A percentile compares a stretch with the other conserved stretches of the same genome.
phyloP scores from a whole-genome alignment of 2,113 vertebrate genomes.

The Notarius quadriscutis region DNA sequence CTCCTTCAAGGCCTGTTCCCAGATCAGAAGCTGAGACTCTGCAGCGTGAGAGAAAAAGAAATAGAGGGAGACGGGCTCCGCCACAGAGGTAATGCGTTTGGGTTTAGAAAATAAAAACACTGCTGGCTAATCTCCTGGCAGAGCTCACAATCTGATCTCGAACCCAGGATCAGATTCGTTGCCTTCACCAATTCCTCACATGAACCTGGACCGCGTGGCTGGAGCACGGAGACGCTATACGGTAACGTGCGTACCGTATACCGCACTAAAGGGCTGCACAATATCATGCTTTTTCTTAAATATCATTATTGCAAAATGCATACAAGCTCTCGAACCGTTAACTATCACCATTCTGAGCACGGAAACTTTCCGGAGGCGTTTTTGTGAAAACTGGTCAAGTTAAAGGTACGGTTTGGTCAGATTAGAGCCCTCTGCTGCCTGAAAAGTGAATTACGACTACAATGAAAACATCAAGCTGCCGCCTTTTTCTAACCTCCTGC shows the following conservation, averaged over 20 bases:
- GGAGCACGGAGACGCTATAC: background rate
- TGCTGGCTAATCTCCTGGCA: conserved; percentile 77
- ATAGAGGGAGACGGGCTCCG: conserved; percentile 57
- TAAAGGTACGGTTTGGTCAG: background rate
- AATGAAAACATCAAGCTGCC: background rate
- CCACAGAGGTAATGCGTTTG: conserved; percentile 80
- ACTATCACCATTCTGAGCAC: background rate
- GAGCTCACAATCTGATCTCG: conserved; percentile 53
- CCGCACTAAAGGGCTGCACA: background rate
- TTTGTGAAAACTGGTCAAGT: background rate
- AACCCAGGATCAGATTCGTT: background rate
- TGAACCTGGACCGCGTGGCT: conserved; percentile 58
- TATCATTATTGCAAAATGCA: background rate
- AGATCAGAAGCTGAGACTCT: conserved; percentile 66
- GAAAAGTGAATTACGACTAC: background rate
- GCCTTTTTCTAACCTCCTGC: background rate
- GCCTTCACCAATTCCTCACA: background rate
- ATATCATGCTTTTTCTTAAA: background rate
- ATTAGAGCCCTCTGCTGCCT: background rate
- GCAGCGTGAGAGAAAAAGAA: conserved; percentile 49
- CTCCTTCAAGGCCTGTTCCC: conserved; percentile 72
- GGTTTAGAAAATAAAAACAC: conserved; percentile 58
- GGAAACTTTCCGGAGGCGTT: background rate
- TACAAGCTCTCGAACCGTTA: background rate
- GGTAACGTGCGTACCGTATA: background rate